These are phyloP conservation scores for Mnemiopsis leidyi DNA, from an alignment of 37 sponge, comb jelly and placozoan species.

Conservation along the genomic window DNA sequence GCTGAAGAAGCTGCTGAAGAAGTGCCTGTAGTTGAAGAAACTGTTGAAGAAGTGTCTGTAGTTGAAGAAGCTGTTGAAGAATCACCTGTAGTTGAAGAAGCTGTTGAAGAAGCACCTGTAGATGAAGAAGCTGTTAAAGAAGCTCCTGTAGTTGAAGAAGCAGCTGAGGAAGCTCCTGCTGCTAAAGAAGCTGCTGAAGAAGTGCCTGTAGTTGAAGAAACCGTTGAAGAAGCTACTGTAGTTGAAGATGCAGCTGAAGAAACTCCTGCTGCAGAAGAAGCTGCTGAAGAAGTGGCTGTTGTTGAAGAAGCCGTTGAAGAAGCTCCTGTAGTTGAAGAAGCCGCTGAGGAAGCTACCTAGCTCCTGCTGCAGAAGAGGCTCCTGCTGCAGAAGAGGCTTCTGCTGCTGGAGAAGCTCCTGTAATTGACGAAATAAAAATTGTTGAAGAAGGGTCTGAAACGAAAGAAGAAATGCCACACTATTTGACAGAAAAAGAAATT, in stretches of 20 bases:
- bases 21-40: background rate
- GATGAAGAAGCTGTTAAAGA: background rate
- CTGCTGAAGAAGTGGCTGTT: background rate
- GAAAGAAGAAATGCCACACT: background rate
- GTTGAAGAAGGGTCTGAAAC: background rate
- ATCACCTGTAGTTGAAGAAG: background rate
- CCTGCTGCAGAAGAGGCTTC: background rate
- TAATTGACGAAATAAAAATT: background rate
- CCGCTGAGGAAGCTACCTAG: background rate
- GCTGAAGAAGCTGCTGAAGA: background rate
- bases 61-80: background rate
- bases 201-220: background rate
- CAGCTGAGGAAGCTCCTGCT: background rate
- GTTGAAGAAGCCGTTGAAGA: background rate
- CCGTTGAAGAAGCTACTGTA: background rate
- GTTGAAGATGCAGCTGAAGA: background rate
- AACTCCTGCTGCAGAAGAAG: no score
- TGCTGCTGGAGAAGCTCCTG: background rate
- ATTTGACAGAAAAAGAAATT: constrained; percentile 23
- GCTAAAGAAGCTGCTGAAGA: background rate
- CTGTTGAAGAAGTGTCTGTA: background rate
- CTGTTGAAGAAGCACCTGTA: background rate
- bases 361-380: background rate
- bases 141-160: background rate
- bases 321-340: background rate